A percentile compares a stretch with the other conserved stretches of the same genome.
Evolutionary conservation across 2,113 vertebrate genomes (phyloP).

Genomic region (Eulacestoma nigropectus): DNA sequence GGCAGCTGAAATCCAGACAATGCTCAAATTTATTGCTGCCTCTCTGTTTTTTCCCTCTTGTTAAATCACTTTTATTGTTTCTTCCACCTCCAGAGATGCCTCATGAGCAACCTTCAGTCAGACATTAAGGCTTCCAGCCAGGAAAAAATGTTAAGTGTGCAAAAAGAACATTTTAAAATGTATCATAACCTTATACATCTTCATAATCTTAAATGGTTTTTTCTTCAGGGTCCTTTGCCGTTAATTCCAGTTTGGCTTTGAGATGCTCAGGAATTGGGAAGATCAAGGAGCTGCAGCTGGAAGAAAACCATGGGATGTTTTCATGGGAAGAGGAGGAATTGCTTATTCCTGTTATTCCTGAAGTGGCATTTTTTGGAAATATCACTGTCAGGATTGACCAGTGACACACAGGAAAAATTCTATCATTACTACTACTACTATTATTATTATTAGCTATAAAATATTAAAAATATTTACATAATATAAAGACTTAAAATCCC

Average conservation of each 20-base stretch:
- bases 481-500: neutral
- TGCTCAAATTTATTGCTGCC: neutral
- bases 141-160: neutral
- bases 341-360: neutral
- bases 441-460: no score
- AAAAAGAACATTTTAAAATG: neutral
- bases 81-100: neutral
- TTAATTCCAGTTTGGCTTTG: neutral
- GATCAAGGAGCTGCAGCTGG: neutral
- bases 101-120: neutral
- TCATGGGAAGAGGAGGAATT: neutral
- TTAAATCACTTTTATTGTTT: conserved; percentile 17
- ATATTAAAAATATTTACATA: neutral
- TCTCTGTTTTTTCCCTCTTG: neutral
- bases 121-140: neutral
- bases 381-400: neutral
- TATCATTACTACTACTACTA: no score
- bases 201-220: neutral
- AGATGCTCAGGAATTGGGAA: neutral
- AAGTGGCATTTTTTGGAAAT: neutral
- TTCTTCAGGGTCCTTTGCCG: neutral
- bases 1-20: neutral
- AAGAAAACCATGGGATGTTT: neutral
- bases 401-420: neutral
- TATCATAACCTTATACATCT: neutral